Conservation (phyloP, 2,888 invertebrate species). For the Pyrocoelia pectoralis region DNA sequence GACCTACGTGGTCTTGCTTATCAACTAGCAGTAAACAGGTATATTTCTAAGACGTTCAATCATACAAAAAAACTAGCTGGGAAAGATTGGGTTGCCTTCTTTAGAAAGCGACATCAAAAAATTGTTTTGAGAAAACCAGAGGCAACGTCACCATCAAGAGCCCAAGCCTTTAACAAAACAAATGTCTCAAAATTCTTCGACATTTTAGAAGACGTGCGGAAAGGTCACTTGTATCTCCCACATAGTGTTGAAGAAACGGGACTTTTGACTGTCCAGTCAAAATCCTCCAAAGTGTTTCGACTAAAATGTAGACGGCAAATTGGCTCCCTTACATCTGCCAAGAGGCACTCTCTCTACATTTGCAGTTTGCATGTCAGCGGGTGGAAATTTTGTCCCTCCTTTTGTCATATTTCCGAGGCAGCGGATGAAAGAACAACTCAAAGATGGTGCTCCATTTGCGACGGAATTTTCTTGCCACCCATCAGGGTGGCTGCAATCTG, state of each 20-base stretch:
- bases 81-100: slow-evolving; percentile 22
- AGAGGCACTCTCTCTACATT: slow-evolving; percentile 45
- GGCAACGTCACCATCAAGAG: slow-evolving; percentile 33
- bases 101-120: slow-evolving; percentile 28
- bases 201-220: slow-evolving; percentile 14
- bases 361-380: slow-evolving; percentile 43
- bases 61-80: slow-evolving; percentile 16
- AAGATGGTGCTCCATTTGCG: slow-evolving; percentile 43
- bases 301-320: slow-evolving; percentile 42
- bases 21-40: slow-evolving; percentile 22
- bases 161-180: slow-evolving; percentile 35
- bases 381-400: slow-evolving; percentile 44
- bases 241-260: slow-evolving; percentile 46
- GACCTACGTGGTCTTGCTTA: slow-evolving; percentile 21
- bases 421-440: slow-evolving; percentile 25
- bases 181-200: slow-evolving; percentile 19
- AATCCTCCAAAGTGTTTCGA: slow-evolving; percentile 37
- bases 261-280: slow-evolving; percentile 41
- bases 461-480: slow-evolving; percentile 44
- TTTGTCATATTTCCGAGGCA: slow-evolving; percentile 48
- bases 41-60: slow-evolving; percentile 22
- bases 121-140: slow-evolving; percentile 30
- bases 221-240: slow-evolving; percentile 38
- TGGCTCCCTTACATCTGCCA: slow-evolving; percentile 40
- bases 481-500: slow-evolving; percentile 48